Evolutionary conservation across 2,113 vertebrate species (phyloP).

Genomic region (Protobothrops flavoviridis): DNA sequence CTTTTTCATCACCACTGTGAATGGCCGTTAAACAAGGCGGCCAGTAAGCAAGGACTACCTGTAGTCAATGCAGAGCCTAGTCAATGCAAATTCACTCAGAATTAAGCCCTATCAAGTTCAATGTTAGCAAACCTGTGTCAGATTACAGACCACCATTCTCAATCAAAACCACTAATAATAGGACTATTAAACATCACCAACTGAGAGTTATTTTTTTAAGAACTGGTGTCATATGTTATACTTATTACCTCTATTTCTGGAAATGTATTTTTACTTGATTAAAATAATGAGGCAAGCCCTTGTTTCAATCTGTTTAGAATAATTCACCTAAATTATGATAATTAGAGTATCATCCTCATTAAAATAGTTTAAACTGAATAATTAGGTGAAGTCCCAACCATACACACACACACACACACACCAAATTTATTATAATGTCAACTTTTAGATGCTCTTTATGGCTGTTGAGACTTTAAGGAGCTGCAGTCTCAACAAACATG

Average conservation of each 20-base stretch:
- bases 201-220: not conserved
- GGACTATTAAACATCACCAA: not conserved
- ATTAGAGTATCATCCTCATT: not conserved
- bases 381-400: not conserved
- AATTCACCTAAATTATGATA: not conserved
- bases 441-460: not conserved
- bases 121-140: not conserved
- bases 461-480: not conserved
- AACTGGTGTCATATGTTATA: not conserved
- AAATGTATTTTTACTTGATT: not conserved
- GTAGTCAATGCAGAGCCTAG: not conserved
- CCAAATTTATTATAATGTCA: not conserved
- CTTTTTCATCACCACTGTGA: not conserved
- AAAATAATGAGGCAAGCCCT: not conserved
- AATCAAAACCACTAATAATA: not conserved
- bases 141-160: accelerated
- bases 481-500: not conserved
- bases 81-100: not conserved
- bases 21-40: not conserved
- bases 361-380: not conserved
- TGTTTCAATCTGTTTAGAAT: not conserved
- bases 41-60: not conserved
- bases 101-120: not conserved
- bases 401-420: too few species aligned
- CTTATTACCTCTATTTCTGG: not conserved